Base-by-base conservation (phyloP, 2,113 vertebrate species). In the Chloebia gouldiae region DNA sequence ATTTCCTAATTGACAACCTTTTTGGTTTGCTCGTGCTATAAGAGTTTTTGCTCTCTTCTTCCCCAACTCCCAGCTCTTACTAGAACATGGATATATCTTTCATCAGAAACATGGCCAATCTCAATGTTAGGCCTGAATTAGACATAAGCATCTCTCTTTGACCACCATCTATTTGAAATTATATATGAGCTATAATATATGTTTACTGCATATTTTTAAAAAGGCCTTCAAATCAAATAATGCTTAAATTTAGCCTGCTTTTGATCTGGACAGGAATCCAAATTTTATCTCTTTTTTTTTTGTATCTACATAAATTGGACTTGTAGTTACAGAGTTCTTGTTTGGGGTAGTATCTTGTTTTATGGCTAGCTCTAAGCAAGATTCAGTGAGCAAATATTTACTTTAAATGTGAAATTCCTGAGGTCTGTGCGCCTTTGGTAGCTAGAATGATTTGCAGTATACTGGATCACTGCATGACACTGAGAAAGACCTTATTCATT, bases 401-500 rank as follows among this genome's bases (percentile, higher is more conserved):
- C 72, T 44, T 49, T 40, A 86, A 73, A 87, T 27, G 19, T 45
- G 40, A 63, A 20, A 53, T 75, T 95, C 69, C 76, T 79, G 80
- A 84, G 30, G 51, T 47, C 70, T 85, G 45, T 91, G 83, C 56
- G 94, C 77, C 44, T 87, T 63, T 90, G 66, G 19, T 30, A 84
- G n/a, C n/a, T 68, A 64, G 54, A 78, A 80, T 75, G 78, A 83
- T 84, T 92, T 91, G 60, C 66, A 71, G 73, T 79, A 50, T 72
- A 59, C 70, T 40, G 61, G 37, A 39, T 92, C 83, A 81, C 90
- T 93, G 89, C 85, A 64, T 81, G 71, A 75, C 66, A 61, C 59
- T 61, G 73, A 69, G 63, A 95, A 92, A 90, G 53, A n/a, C 64
- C 90, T 96, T 95, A 94, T 69, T 97, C 88, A 96, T 92, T 88